Conservation (phyloP, 2,113 vertebrate genomes). For the human region DNA sequence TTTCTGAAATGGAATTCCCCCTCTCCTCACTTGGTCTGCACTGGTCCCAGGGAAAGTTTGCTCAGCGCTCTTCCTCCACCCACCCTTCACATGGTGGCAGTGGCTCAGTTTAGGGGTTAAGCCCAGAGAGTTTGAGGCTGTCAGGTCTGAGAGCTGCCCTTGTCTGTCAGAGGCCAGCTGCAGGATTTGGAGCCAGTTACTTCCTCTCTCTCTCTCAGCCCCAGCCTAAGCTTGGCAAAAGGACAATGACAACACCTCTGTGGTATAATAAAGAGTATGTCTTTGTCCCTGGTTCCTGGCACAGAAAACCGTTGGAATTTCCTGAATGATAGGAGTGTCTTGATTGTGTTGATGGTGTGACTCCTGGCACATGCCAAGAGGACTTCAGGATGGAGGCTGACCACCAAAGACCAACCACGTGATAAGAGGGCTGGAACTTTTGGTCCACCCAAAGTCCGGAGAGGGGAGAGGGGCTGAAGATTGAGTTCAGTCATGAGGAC, state of each 20-base stretch:
- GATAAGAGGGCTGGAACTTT: not conserved
- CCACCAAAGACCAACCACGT: not conserved
- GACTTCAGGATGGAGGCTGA: not conserved
- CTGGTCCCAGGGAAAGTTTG: not conserved
- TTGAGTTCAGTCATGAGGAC: accelerated
- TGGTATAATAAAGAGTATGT: not conserved
- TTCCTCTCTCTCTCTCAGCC: not conserved
- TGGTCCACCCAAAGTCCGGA: not conserved
- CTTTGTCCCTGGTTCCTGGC: not conserved
- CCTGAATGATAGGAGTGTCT: not conserved
- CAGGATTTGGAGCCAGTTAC: not conserved
- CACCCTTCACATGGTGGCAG: accelerated
- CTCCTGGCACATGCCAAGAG: not conserved
- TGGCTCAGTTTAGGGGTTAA: not conserved
- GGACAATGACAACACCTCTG: no score
- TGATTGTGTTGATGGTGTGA: no score
- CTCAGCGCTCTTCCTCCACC: not conserved
- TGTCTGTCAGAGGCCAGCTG: not conserved
- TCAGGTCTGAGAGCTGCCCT: not conserved
- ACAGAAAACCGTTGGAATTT: not conserved
- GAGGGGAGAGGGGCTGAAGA: no score
- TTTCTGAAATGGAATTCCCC: not conserved
- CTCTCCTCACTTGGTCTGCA: not conserved
- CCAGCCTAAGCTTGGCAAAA: not conserved
- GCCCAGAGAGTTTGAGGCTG: not conserved